Base-by-base conservation (phyloP, 1,140 invertebrate genomes). In the Triops longicaudatus region DNA sequence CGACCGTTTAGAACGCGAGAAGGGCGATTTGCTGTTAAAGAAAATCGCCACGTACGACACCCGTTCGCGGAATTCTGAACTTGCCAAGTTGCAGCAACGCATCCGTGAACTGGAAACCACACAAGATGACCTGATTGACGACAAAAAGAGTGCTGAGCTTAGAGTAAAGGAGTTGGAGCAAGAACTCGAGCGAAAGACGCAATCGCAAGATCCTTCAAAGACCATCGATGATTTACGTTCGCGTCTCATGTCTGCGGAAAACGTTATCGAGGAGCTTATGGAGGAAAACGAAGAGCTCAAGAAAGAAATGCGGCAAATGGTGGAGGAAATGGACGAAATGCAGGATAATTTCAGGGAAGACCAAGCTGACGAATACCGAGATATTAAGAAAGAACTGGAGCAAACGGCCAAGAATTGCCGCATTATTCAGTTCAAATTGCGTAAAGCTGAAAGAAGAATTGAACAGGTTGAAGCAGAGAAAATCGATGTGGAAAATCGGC, bases 381-480 rank as follows among this genome's bases (percentile, higher is more conserved):
- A 92, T 78, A 83, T 98, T 50, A 91, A 96, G 85, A 93, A 96
- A 82, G 94, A 96, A 85, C 87, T 98, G 77, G 96, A 98, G 81
- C 93, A 95, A 82, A 93, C 92, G n/a, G 95, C 95, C 31, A 99
- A 99, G 84, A 99, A 99, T 85, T 99, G 97, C 85, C 89, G 98
- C 79, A 97, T 99, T 80, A 87, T 99, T 31, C 98, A 98, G 78
- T 99, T 99, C 83, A 99, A 99, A 85, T 85, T 99, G 74, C 90
- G 97, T 81, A 99, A 99, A 88, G 89, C 94, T 27, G 98, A 99
- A 84, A 88, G 97, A 76, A 91, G 90, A 83, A 88, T 91, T 37
- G 97, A 99, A 78, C 91, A 95, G 81, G 83, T 97, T 26, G 96
- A 98, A 83, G 87, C 88, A 44, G 96, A 98, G 80, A 94, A 94